Percentiles rank a stretch among this genome's conserved stretches.
These are phyloP conservation scores for Apis cerana DNA, from an alignment of 1,140 invertebrate genomes.

Conservation along the genomic window DNA sequence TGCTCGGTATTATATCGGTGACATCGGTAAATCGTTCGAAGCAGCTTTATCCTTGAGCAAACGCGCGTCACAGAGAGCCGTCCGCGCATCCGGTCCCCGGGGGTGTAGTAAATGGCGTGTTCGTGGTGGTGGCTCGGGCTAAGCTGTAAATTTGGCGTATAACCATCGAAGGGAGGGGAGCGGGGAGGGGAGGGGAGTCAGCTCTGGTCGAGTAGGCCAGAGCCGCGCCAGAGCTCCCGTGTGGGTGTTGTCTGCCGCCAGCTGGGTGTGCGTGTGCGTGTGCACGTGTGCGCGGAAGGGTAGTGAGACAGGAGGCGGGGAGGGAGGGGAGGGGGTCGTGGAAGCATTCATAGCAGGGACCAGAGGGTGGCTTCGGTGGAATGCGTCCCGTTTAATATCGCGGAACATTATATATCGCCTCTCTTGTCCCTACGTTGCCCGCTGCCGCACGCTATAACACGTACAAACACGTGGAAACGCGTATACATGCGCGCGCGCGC, in stretches of 20 bases:
- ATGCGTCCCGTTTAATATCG: constrained; percentile 82
- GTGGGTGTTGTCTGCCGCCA: constrained; percentile 15
- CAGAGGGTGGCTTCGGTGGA: constrained; percentile 79
- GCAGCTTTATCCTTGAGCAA: constrained; percentile 52
- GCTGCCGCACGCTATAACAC: constrained; percentile 56
- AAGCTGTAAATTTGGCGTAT: constrained; percentile 79
- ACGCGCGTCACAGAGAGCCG: constrained; percentile 28
- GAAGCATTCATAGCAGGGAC: constrained; percentile 78
- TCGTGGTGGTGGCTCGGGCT: constrained; percentile 58
- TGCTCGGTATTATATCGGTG: neutral
- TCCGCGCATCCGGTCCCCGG: constrained; percentile 42
- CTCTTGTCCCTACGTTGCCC: constrained; percentile 74
- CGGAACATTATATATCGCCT: constrained; percentile 81
- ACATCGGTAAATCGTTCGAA: constrained; percentile 34
- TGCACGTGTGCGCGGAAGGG: constrained; percentile 9
- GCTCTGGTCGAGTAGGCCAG: constrained; percentile 60
- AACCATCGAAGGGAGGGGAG: constrained; percentile 71
- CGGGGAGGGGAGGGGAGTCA: neutral
- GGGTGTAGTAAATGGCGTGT: constrained; percentile 55
- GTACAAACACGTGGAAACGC: constrained; percentile 33
- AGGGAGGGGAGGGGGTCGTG: constrained; percentile 54
- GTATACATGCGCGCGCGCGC: constrained; percentile 31
- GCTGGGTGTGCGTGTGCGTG: neutral
- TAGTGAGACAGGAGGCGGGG: constrained; percentile 62
- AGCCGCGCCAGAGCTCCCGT: constrained; percentile 42